These are phyloP conservation scores for Eupristina koningsbergeri DNA, from an alignment of 1,140 invertebrate genomes.

Conservation along the genomic window DNA sequence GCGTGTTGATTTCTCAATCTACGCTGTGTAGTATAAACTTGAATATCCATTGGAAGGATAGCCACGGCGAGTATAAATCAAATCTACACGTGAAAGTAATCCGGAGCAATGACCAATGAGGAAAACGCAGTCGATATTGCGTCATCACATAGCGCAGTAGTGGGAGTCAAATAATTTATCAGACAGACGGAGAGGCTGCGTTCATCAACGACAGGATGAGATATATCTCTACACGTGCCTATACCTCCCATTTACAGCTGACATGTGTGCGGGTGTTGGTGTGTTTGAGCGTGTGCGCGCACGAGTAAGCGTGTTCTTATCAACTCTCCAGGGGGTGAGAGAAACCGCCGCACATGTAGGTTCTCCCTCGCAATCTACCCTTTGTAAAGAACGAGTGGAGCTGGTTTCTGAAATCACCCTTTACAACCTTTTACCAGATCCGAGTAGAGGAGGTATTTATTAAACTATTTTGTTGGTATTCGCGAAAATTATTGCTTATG, in stretches of 20 bases:
- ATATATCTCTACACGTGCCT: slow-evolving; percentile 2
- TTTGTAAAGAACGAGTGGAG: neutral
- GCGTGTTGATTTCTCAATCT: neutral
- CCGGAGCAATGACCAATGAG: neutral
- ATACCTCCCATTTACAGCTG: neutral
- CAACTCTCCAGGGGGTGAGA: slow-evolving; percentile 7
- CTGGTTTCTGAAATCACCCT: slow-evolving; percentile 9
- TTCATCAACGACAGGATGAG: slow-evolving; percentile 19
- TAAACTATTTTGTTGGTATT: neutral
- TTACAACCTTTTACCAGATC: neutral
- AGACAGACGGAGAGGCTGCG: slow-evolving; percentile 57
- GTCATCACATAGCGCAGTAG: neutral
- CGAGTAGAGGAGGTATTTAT: neutral
- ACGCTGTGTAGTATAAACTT: neutral
- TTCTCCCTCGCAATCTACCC: neutral
- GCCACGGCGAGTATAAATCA: neutral
- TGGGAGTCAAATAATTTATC: slow-evolving; percentile 63
- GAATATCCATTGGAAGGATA: neutral
- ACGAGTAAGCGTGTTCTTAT: slow-evolving; percentile 7
- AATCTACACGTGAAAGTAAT: slow-evolving; percentile 14
- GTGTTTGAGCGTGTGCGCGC: too few species aligned
- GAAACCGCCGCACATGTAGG: neutral
- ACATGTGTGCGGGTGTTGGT: neutral
- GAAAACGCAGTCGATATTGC: neutral
- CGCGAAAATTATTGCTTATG: too few species aligned